Evolutionary conservation across 1,140 invertebrate genomes (phyloP).

Genomic region (Drosophila mayri): DNA sequence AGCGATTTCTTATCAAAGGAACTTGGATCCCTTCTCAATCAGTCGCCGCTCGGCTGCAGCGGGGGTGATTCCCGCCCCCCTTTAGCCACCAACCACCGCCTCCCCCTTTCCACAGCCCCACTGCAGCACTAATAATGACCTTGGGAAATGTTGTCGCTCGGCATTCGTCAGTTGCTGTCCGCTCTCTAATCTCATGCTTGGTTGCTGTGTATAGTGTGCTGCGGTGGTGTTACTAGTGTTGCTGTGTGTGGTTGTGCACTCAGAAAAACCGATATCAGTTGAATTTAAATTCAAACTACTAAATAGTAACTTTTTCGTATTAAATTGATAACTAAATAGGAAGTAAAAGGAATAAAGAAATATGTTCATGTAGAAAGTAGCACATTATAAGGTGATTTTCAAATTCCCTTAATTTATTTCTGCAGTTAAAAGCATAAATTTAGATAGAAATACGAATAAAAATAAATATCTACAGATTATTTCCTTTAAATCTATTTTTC

Average conservation of each 20-base stretch:
- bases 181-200: slow-evolving; percentile 42
- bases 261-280: not conserved
- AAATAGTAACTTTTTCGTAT: not conserved
- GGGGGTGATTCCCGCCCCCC: slow-evolving; percentile 6
- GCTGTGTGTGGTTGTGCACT: slow-evolving; percentile 21
- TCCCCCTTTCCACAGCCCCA: slow-evolving; percentile 1
- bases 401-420: not conserved
- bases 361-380: not conserved
- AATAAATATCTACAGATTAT: not conserved
- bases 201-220: slow-evolving; percentile 25
- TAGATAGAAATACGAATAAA: not conserved
- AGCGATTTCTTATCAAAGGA: slow-evolving; percentile 40
- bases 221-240: slow-evolving; percentile 13
- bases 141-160: slow-evolving; percentile 47
- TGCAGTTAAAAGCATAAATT: not conserved
- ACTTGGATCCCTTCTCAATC: slow-evolving; percentile 15
- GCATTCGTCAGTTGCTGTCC: slow-evolving; percentile 38
- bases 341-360: not conserved
- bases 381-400: not conserved
- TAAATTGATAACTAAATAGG: not conserved
- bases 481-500: too few species aligned
- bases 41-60: slow-evolving; percentile 19
- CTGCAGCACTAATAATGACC: slow-evolving; percentile 42
- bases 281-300: not conserved
- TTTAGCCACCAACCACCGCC: too few species aligned